These are phyloP conservation scores for Lepeophtheirus nordmannii DNA, from an alignment of 2,888 invertebrate species.

Conservation along the genomic window DNA sequence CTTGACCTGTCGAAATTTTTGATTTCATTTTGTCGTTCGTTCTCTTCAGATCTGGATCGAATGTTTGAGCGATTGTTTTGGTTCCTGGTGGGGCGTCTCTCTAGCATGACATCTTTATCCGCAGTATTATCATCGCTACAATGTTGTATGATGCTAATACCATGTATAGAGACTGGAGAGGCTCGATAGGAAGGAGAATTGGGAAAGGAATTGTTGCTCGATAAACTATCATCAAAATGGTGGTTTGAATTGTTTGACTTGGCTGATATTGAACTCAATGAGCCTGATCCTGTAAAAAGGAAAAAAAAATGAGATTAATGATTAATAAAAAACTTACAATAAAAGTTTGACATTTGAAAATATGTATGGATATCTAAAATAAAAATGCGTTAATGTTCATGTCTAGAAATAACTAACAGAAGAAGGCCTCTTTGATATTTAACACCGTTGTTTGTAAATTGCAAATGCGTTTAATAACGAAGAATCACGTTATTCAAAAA, in stretches of 20 bases:
- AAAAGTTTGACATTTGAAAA: too few relatives aligned
- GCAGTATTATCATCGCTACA: background rate
- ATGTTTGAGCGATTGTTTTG: background rate
- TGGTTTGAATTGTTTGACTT: constrained; percentile 14
- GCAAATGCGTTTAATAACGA: too few relatives aligned
- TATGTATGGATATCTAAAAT: too few relatives aligned
- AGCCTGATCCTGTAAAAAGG: constrained; percentile 18
- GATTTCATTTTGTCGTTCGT: background rate
- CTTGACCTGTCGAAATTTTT: constrained; percentile 1
- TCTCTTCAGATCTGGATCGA: constrained; percentile 9
- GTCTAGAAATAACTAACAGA: too few relatives aligned
- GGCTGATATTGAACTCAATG: constrained; percentile 21
- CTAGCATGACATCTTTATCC: background rate
- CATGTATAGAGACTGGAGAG: constrained; percentile 2
- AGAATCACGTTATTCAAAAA: too few relatives aligned
- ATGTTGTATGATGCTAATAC: background rate
- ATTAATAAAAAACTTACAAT: background rate
- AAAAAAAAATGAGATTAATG: background rate
- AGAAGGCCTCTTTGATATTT: too few relatives aligned
- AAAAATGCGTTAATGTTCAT: too few relatives aligned
- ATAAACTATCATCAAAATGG: constrained; percentile 16
- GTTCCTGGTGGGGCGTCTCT: background rate
- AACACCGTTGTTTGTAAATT: too few relatives aligned
- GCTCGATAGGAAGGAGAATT: constrained; percentile 13
- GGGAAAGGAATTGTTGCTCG: constrained; percentile 21